Evolutionary conservation across 92 coral and sea anemone species (phyloP).

Genomic region (Zoanthus gigantus): DNA sequence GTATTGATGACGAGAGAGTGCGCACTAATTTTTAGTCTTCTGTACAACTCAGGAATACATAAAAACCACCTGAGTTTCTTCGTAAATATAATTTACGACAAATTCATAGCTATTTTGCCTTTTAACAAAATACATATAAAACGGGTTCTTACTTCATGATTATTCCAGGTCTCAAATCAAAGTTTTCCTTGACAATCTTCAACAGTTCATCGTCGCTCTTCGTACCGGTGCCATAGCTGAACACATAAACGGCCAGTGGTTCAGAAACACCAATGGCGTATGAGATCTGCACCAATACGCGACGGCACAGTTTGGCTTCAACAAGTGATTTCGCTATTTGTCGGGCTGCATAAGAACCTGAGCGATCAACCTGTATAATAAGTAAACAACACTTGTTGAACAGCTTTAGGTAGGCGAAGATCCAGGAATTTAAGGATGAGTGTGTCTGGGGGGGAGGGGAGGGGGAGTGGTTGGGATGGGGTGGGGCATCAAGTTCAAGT

Average conservation of each 20-base stretch:
- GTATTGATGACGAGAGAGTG: too few relatives aligned
- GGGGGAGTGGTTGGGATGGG: too few relatives aligned
- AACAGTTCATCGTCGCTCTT: slow-evolving; percentile 59
- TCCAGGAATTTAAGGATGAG: too few relatives aligned
- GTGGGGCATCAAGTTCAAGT: too few relatives aligned
- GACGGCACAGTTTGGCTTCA: slow-evolving; percentile 69
- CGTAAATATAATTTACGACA: too few relatives aligned
- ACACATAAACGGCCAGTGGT: slow-evolving; percentile 69
- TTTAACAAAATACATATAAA: neutral
- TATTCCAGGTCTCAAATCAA: slow-evolving; percentile 97
- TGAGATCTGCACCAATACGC: slow-evolving; percentile 71
- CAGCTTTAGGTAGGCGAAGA: too few relatives aligned
- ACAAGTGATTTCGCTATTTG: slow-evolving; percentile 74
- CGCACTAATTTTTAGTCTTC: too few relatives aligned
- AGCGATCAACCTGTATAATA: slow-evolving; percentile 69
- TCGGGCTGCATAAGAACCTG: slow-evolving; percentile 78
- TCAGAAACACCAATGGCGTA: slow-evolving; percentile 80
- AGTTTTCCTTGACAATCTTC: slow-evolving; percentile 83
- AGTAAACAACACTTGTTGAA: neutral
- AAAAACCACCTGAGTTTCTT: too few relatives aligned
- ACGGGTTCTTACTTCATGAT: slow-evolving; percentile 80
- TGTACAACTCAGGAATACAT: too few relatives aligned
- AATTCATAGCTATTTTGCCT: too few relatives aligned
- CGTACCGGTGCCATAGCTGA: slow-evolving; percentile 68
- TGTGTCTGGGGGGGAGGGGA: too few relatives aligned